Conservation (phyloP, 2,797 vertebrate genomes). For the Acanthurus lineatus region DNA sequence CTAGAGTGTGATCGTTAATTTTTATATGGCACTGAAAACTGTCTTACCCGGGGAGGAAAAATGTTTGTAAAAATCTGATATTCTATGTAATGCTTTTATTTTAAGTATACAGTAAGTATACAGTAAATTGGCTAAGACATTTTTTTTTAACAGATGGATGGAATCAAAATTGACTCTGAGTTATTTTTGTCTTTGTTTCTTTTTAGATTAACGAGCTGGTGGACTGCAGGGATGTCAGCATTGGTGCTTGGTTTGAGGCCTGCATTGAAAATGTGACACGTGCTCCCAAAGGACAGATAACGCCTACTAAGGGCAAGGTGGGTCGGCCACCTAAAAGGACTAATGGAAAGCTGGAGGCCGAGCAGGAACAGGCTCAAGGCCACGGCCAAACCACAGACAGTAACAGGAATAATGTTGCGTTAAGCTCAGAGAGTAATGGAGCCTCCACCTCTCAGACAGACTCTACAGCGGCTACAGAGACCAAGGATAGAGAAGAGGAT, state of each 20-base stretch:
- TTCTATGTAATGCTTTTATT: background rate
- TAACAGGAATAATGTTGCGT: slow-evolving; percentile 88
- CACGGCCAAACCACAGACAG: slow-evolving; percentile 84
- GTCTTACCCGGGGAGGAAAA: background rate
- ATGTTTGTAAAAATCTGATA: background rate
- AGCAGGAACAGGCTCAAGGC: slow-evolving; percentile 68
- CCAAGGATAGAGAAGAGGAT: slow-evolving; percentile 88
- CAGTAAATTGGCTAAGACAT: background rate
- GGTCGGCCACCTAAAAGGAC: slow-evolving; percentile 93
- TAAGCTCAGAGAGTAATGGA: slow-evolving; percentile 89
- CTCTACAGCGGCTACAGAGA: slow-evolving; percentile 77
- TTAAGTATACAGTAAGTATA: background rate
- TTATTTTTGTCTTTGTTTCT: slow-evolving; percentile 54
- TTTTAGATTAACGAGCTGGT: slow-evolving; percentile 97
- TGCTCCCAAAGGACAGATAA: slow-evolving; percentile 89
- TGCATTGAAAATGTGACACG: slow-evolving; percentile 92
- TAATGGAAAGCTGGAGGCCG: slow-evolving; percentile 90
- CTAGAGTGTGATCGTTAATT: slow-evolving; percentile 1
- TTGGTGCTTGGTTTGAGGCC: slow-evolving; percentile 99
- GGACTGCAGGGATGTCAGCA: slow-evolving; percentile 96
- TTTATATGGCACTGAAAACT: background rate
- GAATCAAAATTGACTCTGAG: slow-evolving; percentile 16
- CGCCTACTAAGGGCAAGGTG: slow-evolving; percentile 88
- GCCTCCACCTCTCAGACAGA: slow-evolving; percentile 94
- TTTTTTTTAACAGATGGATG: background rate